Evolutionary conservation across 2,888 invertebrate genomes (phyloP).

Genomic region (Erebia aethiops): DNA sequence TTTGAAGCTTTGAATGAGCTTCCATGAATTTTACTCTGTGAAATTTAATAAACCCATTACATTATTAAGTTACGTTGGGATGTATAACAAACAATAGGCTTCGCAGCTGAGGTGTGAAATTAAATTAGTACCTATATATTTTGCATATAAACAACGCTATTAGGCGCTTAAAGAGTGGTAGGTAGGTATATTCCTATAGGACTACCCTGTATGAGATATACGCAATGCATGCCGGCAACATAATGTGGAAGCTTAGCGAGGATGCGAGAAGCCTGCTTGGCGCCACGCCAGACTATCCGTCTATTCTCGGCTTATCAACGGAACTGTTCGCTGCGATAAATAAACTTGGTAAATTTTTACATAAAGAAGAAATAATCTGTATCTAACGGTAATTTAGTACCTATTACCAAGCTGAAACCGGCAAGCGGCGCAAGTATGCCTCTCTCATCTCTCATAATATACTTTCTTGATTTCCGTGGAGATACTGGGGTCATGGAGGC

Average conservation of each 20-base stretch:
- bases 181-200: not conserved
- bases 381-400: too few relatives aligned
- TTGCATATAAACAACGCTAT: not conserved
- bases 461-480: too few relatives aligned
- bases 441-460: too few relatives aligned
- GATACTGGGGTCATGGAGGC: too few relatives aligned
- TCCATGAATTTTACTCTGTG: too few relatives aligned
- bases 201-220: slow-evolving; percentile 4
- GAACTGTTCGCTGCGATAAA: slow-evolving; percentile 43
- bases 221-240: slow-evolving; percentile 5
- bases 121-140: not conserved
- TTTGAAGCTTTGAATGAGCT: too few relatives aligned
- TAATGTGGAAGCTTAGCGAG: slow-evolving; percentile 32
- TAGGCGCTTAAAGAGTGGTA: not conserved
- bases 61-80: not conserved
- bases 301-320: slow-evolving; percentile 41
- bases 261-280: slow-evolving; percentile 45
- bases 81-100: not conserved
- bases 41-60: not conserved
- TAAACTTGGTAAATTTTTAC: slow-evolving; percentile 38
- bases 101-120: slow-evolving; percentile 2
- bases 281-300: slow-evolving; percentile 43
- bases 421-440: too few relatives aligned
- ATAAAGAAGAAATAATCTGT: not conserved
- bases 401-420: too few relatives aligned